phyloP scores from a whole-genome alignment of 2,113 vertebrate species.

The Tinamus guttatus region DNA sequence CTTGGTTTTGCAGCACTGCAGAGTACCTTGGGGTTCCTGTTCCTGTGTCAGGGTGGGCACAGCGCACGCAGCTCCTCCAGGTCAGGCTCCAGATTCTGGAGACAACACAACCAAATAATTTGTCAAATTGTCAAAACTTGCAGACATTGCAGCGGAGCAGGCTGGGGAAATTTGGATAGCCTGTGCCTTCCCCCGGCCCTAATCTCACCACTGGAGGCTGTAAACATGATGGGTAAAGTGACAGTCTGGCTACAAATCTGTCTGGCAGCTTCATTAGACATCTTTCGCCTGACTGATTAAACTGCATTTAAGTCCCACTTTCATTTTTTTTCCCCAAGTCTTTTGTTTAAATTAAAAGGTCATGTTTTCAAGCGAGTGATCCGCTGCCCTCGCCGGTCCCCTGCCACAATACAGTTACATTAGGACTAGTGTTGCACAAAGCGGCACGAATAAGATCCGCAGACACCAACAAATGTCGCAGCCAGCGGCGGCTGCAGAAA shows the following conservation, averaged over 20 bases:
- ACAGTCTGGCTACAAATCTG: constrained; percentile 75
- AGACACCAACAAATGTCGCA: constrained; percentile 23
- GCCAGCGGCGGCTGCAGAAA: constrained; percentile 58
- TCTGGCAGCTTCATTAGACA: constrained; percentile 79
- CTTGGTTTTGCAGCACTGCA: neutral
- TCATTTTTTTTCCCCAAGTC: constrained; percentile 64
- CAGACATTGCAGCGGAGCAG: constrained; percentile 16
- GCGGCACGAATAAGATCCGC: constrained; percentile 1
- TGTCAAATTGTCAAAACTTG: constrained; percentile 68
- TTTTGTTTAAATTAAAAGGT: constrained; percentile 81
- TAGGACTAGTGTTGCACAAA: constrained; percentile 38
- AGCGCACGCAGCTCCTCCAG: neutral
- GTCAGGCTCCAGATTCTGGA: neutral
- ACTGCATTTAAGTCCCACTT: constrained; percentile 75
- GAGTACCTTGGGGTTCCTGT: neutral
- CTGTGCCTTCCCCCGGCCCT: constrained; percentile 60
- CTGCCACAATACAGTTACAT: constrained; percentile 65
- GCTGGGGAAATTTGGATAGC: constrained; percentile 31
- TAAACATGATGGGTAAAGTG: constrained; percentile 69
- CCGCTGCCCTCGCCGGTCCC: constrained; percentile 44
- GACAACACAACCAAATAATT: constrained; percentile 54
- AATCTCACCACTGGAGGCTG: constrained; percentile 74
- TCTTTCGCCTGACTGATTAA: constrained; percentile 78
- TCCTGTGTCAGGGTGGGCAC: neutral
- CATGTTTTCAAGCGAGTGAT: constrained; percentile 71